These are phyloP conservation scores for Cantharis flavilabris DNA, from an alignment of 2,888 invertebrate genomes.

Conservation along the genomic window DNA sequence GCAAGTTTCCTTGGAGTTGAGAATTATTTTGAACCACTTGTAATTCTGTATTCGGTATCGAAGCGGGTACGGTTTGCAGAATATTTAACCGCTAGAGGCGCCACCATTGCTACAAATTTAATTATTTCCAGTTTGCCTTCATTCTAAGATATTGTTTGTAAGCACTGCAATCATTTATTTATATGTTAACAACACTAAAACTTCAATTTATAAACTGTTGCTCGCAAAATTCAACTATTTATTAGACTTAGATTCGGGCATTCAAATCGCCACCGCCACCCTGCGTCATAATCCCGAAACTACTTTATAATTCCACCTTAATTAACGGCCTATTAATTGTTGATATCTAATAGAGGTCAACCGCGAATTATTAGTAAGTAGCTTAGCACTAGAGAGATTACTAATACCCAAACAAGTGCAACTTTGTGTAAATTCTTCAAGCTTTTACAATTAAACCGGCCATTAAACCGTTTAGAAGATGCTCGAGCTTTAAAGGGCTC, in stretches of 20 bases:
- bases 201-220: constrained; percentile 24
- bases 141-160: constrained; percentile 37
- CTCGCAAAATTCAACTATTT: constrained; percentile 27
- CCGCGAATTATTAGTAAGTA: not conserved
- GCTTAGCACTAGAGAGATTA: not conserved
- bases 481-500: not conserved
- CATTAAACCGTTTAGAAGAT: not conserved
- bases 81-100: constrained; percentile 30
- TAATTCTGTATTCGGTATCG: constrained; percentile 22
- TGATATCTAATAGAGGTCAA: not conserved
- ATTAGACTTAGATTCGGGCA: constrained; percentile 8
- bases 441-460: not conserved
- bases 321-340: not conserved
- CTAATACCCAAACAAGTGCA: not conserved
- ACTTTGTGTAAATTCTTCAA: not conserved
- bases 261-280: not conserved
- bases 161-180: constrained; percentile 36
- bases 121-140: constrained; percentile 31
- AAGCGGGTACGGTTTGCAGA: constrained; percentile 22
- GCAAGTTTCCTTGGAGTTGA: constrained; percentile 30
- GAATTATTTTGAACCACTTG: constrained; percentile 27
- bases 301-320: not conserved
- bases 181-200: constrained; percentile 30
- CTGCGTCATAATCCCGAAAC: not conserved
- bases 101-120: constrained; percentile 27